A percentile compares a stretch with the other conserved stretches of the same genome.
These are phyloP conservation scores for Steromphala cineraria DNA, from an alignment of 2,888 invertebrate species.

Conservation along the genomic window DNA sequence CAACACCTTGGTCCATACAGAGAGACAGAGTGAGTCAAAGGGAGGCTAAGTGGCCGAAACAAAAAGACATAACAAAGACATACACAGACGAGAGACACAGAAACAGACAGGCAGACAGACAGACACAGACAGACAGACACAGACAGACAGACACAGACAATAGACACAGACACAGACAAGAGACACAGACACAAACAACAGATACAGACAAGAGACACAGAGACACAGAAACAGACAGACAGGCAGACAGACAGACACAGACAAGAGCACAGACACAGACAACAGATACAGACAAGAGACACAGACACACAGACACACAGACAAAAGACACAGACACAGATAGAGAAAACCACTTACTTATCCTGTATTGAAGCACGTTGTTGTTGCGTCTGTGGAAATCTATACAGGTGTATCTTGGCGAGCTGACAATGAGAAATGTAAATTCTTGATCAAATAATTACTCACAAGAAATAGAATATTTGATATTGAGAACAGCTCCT, in stretches of 20 bases:
- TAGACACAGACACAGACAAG: not conserved
- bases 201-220: not conserved
- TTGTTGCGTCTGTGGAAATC: constrained; percentile 59
- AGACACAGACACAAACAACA: constrained; percentile 9
- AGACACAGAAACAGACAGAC: constrained; percentile 23
- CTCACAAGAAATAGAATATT: too few species aligned
- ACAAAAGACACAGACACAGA: not conserved
- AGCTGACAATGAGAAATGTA: constrained; percentile 44
- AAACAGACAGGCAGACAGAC: constrained; percentile 16
- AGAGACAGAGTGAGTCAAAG: too few species aligned
- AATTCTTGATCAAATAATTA: too few species aligned
- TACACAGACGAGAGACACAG: too few species aligned
- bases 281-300: too few species aligned
- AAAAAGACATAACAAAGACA: too few species aligned
- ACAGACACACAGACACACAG: not conserved
- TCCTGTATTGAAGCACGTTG: constrained; percentile 65
- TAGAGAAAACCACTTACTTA: constrained; percentile 51
- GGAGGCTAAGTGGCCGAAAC: too few species aligned
- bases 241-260: constrained; percentile 26
- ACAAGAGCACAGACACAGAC: constrained; percentile 24
- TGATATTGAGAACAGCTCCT: too few species aligned
- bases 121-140: constrained; percentile 23
- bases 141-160: constrained; percentile 2
- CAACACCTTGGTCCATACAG: too few species aligned
- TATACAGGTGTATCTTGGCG: constrained; percentile 67